phyloP scores from a whole-genome alignment of 2,888 invertebrate genomes.

The Flexamia atlantica region DNA sequence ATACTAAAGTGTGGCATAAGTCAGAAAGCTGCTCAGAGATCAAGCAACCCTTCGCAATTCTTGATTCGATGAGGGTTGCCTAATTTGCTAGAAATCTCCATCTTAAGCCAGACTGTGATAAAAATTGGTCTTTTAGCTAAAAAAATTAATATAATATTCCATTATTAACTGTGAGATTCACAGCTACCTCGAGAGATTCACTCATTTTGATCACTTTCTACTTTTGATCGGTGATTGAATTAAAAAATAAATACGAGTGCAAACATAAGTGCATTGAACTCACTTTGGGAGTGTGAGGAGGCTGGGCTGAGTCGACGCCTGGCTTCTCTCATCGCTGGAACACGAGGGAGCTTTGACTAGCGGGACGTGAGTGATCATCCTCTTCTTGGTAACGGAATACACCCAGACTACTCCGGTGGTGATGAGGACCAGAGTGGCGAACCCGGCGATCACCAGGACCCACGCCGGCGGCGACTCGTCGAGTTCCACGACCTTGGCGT shows the following conservation, averaged over 20 bases:
- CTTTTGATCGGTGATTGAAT: background rate
- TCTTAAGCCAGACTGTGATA: too few species aligned
- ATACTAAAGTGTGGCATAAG: too few species aligned
- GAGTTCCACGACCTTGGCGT: slow-evolving; percentile 13
- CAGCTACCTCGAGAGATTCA: too few species aligned
- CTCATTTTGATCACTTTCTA: too few species aligned
- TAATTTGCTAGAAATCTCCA: too few species aligned
- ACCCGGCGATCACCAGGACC: slow-evolving; percentile 41
- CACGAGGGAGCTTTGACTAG: slow-evolving; percentile 31
- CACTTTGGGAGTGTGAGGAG: slow-evolving; percentile 42
- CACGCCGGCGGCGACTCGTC: slow-evolving; percentile 20
- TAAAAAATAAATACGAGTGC: slow-evolving; percentile 12
- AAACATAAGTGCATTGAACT: slow-evolving; percentile 5
- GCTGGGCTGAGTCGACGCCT: slow-evolving; percentile 3
- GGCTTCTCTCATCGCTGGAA: slow-evolving; percentile 17
- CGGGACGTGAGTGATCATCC: slow-evolving; percentile 6
- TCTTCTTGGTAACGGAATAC: slow-evolving; percentile 22
- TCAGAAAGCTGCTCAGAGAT: too few species aligned
- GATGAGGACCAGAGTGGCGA: slow-evolving; percentile 13
- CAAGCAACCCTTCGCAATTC: too few species aligned
- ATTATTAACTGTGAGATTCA: too few species aligned
- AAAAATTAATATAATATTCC: too few species aligned
- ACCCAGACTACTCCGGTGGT: slow-evolving; percentile 18
- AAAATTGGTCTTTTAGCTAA: too few species aligned
- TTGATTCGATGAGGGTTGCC: too few species aligned